Conservation (phyloP, 35 echinoderm and acorn worm species). For the Amphiura filiformis region DNA sequence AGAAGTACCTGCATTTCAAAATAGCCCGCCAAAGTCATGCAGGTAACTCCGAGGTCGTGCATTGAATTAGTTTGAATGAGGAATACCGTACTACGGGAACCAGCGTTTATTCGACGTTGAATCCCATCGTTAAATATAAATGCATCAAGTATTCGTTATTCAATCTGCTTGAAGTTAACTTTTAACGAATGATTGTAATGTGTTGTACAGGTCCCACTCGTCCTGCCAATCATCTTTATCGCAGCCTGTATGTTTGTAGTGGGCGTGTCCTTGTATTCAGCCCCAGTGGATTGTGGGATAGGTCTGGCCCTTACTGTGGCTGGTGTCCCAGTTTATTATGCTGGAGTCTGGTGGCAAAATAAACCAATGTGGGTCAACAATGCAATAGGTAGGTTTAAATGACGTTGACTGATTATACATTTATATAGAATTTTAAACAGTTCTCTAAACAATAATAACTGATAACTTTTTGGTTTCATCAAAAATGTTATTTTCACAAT, state of each 20-base stretch:
- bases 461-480: not conserved
- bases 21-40: no score
- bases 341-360: slow-evolving; percentile 43
- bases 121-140: no score
- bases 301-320: slow-evolving; percentile 37
- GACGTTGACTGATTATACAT: not conserved
- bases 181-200: no score
- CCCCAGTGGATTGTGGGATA: slow-evolving; percentile 55
- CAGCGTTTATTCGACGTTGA: no score
- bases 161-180: no score
- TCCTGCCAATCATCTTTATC: slow-evolving; percentile 54
- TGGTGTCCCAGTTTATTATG: slow-evolving; percentile 53
- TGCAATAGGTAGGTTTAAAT: slow-evolving; percentile 40
- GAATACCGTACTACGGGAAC: no score
- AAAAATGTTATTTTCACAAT: not conserved
- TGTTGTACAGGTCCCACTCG: slow-evolving; percentile 43
- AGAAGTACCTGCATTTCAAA: no score
- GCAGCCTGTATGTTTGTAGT: slow-evolving; percentile 50
- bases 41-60: no score
- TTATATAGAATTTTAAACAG: not conserved
- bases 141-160: no score
- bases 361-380: slow-evolving; percentile 51
- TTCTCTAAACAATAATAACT: not conserved
- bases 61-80: no score
- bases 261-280: slow-evolving; percentile 56